phyloP scores from a whole-genome alignment of 2,113 vertebrate genomes.

The Muntiacus muntjak region DNA sequence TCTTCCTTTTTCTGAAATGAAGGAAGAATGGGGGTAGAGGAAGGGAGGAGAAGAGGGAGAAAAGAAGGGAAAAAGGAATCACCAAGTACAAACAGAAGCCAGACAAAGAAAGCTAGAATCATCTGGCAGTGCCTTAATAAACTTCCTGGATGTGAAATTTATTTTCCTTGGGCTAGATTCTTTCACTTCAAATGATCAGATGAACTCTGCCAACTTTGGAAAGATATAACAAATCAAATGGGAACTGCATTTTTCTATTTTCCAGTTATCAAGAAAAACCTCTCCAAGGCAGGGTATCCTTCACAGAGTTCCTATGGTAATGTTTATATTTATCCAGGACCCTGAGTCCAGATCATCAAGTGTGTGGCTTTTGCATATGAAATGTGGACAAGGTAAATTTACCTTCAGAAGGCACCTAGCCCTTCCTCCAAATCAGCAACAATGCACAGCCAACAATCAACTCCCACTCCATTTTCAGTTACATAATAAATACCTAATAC shows the following conservation, averaged over 20 bases:
- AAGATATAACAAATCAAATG: background rate
- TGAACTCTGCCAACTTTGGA: background rate
- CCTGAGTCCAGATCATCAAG: background rate
- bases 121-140: background rate
- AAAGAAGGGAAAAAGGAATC: background rate
- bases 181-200: conserved; percentile 25
- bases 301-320: background rate
- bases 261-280: background rate
- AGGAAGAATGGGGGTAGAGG: background rate
- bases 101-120: background rate
- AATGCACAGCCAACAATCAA: background rate
- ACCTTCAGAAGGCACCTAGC: background rate
- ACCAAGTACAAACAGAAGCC: background rate
- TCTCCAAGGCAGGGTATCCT: background rate
- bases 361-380: background rate
- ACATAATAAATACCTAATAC: background rate
- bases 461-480: background rate
- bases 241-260: background rate
- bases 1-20: conserved; percentile 12
- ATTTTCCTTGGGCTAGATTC: background rate
- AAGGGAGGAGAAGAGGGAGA: background rate
- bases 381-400: background rate
- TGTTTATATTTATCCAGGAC: background rate
- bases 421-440: background rate
- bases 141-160: background rate